These are phyloP conservation scores for Choloepus hoffmanni DNA, from an alignment of 2,113 vertebrate genomes.

Conservation along the genomic window DNA sequence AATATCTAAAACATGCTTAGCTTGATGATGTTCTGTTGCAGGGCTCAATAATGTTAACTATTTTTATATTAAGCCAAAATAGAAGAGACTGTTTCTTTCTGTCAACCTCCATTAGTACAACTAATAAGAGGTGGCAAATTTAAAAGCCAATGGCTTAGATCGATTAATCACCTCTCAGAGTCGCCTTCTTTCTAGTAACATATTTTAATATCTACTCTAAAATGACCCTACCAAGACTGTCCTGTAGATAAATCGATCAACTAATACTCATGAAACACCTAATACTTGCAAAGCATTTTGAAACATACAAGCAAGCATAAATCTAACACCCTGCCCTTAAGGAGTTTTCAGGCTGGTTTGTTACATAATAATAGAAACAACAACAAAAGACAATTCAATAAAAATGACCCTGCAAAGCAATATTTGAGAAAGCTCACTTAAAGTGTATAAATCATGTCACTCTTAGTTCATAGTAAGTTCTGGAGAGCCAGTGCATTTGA, in stretches of 20 bases:
- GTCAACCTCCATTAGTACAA: not conserved
- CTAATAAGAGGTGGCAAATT: not conserved
- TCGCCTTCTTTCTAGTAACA: not conserved
- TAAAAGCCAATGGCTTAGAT: slow-evolving; percentile 24
- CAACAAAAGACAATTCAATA: not conserved
- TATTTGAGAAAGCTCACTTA: not conserved
- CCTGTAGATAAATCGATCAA: not conserved
- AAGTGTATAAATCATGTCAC: not conserved
- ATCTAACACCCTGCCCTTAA: not conserved
- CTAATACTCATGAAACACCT: not conserved
- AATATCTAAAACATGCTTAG: not conserved
- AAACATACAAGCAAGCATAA: not conserved
- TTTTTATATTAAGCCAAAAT: not conserved
- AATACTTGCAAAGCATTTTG: slow-evolving; percentile 40
- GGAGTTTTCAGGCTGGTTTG: not conserved
- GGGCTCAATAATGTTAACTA: not conserved
- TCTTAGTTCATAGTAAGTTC: not conserved
- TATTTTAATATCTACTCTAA: slow-evolving; percentile 34
- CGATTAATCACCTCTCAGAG: not conserved
- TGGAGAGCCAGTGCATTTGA: slow-evolving; percentile 8
- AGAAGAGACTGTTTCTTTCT: not conserved
- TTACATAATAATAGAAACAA: not conserved
- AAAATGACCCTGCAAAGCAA: not conserved
- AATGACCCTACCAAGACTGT: not conserved
- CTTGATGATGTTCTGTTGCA: not conserved